Base-by-base conservation (phyloP, 2,797 vertebrate species). In the Loriculus beryllinus region DNA sequence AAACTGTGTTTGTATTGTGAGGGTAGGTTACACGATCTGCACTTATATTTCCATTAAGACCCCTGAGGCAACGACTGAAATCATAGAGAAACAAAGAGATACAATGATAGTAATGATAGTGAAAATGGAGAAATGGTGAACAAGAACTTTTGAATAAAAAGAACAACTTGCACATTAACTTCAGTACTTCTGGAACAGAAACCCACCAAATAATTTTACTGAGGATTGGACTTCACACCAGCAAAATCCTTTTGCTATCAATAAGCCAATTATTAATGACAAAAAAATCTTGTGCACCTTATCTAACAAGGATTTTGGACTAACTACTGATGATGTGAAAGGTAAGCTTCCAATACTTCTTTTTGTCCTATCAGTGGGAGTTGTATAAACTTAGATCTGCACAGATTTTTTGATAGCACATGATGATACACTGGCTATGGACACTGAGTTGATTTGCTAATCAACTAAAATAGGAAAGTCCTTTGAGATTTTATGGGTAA, bases 401-500 rank as follows among this genome's bases (percentile, higher is more conserved):
- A 29, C 22, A 65, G 69, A 16, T 48, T 18, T 77, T 75, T 19
- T 56, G 65, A 69, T 65, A 84, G 49, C 23, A 40, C 45, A n/a
- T 5, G 2, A 82, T 81, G 74, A 91, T 25, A 59, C 29, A n/a
- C 43, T 51, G 42, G 19, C 39, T 86, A 31, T 20, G 69, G 86
- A 86, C 31, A 86, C 68, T 57, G 48, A 82, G 40, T 25, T 95
- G 95, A 95, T 90, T 88, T 91, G 68, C 69, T 95, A 96, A 57
- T 57, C 56, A 57, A 25, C 56, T 35, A 12, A 35, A 96, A 40
- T 18, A 83, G 76, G 40, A 84, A 96, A 95, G 84, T 82, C 94
- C 82, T 94, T 90, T 15, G 94, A 95, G 91, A 86, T 78, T 95
- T 96, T 92, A 82, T 84, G 89, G 88, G 82, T 88, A 81, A 94